Conservation (phyloP, 2,113 vertebrate genomes). For the Trichomycterus rosablanca region DNA sequence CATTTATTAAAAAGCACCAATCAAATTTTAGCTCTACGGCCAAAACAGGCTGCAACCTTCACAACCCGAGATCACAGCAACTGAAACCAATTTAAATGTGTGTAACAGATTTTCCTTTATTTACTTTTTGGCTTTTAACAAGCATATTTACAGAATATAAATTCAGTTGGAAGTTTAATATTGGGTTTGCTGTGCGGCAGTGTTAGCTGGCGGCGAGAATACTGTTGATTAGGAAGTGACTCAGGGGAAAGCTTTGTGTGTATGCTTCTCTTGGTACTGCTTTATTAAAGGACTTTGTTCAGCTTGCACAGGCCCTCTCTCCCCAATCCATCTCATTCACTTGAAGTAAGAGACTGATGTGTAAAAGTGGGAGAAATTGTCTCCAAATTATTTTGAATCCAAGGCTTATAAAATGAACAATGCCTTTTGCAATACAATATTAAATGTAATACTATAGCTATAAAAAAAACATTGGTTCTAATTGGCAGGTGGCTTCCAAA, state of each 20-base stretch:
- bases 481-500: too few relatives aligned
- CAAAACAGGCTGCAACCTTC: conserved; percentile 20
- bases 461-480: too few relatives aligned
- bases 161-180: conserved; percentile 61
- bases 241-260: conserved; percentile 63
- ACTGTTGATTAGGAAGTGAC: conserved; percentile 67
- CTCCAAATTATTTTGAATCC: too few relatives aligned
- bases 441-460: too few relatives aligned
- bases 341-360: too few relatives aligned
- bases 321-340: too few relatives aligned
- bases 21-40: conserved; percentile 43
- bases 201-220: conserved; percentile 46
- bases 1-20: conserved; percentile 57
- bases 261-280: conserved; percentile 57
- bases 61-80: conserved; percentile 41
- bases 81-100: conserved; percentile 45
- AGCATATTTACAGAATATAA: conserved; percentile 54
- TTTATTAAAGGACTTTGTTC: conserved; percentile 51
- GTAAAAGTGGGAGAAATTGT: too few relatives aligned
- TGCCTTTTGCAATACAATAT: too few relatives aligned
- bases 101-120: conserved; percentile 34
- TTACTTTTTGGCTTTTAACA: conserved; percentile 33
- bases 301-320: conserved; percentile 41
- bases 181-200: conserved; percentile 63
- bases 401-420: too few relatives aligned